Conservation (phyloP, 1,140 invertebrate genomes). For the Pararge aegeria region DNA sequence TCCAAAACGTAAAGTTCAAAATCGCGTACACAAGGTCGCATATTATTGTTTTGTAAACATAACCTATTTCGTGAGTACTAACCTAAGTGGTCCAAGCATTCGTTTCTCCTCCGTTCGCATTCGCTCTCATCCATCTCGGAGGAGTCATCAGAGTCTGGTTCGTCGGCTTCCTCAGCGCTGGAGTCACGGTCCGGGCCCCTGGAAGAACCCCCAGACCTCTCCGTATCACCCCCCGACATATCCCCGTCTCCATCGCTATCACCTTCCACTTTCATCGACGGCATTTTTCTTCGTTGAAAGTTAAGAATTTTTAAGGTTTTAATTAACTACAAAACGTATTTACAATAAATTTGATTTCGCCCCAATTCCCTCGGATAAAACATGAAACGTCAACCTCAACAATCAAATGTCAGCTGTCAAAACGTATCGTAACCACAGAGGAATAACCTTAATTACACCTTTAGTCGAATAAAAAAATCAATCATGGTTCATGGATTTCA, state of each 20-base stretch:
- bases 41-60: slow-evolving; percentile 75
- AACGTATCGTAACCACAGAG: not conserved
- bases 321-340: not conserved
- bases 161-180: slow-evolving; percentile 85
- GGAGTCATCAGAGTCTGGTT: slow-evolving; percentile 88
- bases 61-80: slow-evolving; percentile 53
- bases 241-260: slow-evolving; percentile 81
- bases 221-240: slow-evolving; percentile 83
- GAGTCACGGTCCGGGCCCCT: slow-evolving; percentile 84
- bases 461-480: no score
- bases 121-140: slow-evolving; percentile 96
- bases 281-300: slow-evolving; percentile 45
- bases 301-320: slow-evolving; percentile 1
- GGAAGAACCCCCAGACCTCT: slow-evolving; percentile 81
- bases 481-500: no score
- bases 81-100: slow-evolving; percentile 91
- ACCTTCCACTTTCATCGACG: slow-evolving; percentile 81
- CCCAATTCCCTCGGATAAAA: slow-evolving; percentile 30
- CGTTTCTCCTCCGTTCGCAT: slow-evolving; percentile 90
- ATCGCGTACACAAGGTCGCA: slow-evolving; percentile 18
- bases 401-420: slow-evolving; percentile 19
- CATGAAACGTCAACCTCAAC: slow-evolving; percentile 30
- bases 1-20: slow-evolving; percentile 33
- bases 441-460: no score
- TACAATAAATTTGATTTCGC: slow-evolving; percentile 31